Conservation (phyloP, 2,797 vertebrate genomes). For the Mus caroli region DNA sequence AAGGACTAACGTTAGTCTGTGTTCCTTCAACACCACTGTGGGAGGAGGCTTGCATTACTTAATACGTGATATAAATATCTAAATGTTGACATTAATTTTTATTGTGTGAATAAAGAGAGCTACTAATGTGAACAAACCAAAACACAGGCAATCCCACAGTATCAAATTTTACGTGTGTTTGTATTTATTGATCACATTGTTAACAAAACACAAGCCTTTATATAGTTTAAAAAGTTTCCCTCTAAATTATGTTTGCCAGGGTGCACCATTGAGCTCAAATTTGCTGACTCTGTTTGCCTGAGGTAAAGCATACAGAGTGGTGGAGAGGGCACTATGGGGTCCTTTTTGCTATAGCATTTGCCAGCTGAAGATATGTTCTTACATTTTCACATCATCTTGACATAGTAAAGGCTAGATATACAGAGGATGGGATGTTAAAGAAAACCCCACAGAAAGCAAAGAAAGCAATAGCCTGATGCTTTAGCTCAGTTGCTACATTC, state of each 20-base stretch:
- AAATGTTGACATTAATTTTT: background rate
- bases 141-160: background rate
- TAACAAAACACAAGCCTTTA: background rate
- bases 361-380: background rate
- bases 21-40: background rate
- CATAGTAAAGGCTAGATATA: background rate
- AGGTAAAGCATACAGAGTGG: background rate
- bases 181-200: background rate
- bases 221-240: constrained; percentile 33
- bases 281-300: background rate
- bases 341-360: background rate
- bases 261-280: background rate
- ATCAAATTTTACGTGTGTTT: background rate
- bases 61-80: background rate
- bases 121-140: background rate
- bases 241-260: background rate
- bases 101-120: background rate
- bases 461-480: background rate
- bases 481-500: background rate
- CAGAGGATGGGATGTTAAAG: background rate
- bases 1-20: background rate
- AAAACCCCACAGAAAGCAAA: background rate
- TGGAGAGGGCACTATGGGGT: background rate
- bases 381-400: background rate
- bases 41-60: background rate